phyloP scores from a whole-genome alignment of 92 coral and sea anemone genomes.

The Epizoanthus rinbou region DNA sequence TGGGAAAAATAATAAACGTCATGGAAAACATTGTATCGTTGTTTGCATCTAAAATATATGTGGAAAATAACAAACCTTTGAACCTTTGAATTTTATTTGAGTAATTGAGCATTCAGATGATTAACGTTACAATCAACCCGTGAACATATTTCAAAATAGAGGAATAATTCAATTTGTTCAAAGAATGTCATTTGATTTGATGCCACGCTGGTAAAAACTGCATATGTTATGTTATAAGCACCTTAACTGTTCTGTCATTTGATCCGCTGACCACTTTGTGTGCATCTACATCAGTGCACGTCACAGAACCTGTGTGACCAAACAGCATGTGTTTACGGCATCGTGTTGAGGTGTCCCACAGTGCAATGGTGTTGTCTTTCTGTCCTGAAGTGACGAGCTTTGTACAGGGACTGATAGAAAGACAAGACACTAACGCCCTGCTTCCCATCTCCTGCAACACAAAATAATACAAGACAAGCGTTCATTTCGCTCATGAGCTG shows the following conservation, averaged over 20 bases:
- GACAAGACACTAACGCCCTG: slow-evolving; percentile 80
- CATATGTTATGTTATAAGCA: not conserved
- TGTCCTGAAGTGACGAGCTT: slow-evolving; percentile 84
- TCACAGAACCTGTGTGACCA: slow-evolving; percentile 93
- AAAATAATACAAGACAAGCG: not conserved
- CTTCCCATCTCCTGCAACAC: slow-evolving; percentile 78
- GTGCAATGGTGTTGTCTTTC: slow-evolving; percentile 79
- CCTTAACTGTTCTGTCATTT: slow-evolving; percentile 93
- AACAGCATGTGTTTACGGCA: slow-evolving; percentile 71
- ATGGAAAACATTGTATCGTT: no score
- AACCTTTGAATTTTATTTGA: no score
- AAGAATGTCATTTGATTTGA: not conserved
- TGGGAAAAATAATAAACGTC: no score
- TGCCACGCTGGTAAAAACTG: not conserved
- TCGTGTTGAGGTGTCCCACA: slow-evolving; percentile 84
- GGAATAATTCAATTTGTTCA: not conserved
- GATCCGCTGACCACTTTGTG: slow-evolving; percentile 93
- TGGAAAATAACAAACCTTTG: no score
- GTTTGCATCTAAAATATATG: no score
- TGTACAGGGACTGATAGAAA: slow-evolving; percentile 89
- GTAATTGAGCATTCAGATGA: no score
- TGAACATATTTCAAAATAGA: no score
- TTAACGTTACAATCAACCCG: no score
- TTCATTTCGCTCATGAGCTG: no score
- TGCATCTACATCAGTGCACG: slow-evolving; percentile 88